Conservation (phyloP, 2,888 invertebrate genomes). For the Apeira syringaria region DNA sequence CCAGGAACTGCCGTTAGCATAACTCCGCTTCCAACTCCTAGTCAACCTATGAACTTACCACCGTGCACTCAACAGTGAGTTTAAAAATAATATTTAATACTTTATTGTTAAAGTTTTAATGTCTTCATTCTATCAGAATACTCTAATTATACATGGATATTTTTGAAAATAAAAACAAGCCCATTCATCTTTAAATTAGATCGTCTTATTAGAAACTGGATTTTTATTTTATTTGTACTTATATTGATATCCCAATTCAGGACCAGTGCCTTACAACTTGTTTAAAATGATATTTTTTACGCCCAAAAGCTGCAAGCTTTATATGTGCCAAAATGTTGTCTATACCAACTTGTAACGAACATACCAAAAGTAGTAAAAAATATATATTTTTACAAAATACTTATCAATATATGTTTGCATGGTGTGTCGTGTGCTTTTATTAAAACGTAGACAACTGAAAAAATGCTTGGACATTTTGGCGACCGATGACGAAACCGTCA, state of each 20-base stretch:
- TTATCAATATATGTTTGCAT: constrained; percentile 74
- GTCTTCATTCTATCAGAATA: too few species aligned
- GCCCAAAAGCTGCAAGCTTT: constrained; percentile 28
- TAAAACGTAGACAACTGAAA: constrained; percentile 71
- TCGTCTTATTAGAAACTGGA: too few species aligned
- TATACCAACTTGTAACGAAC: constrained; percentile 24
- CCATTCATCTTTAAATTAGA: too few species aligned
- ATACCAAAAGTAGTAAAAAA: constrained; percentile 6
- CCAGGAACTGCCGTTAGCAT: constrained; percentile 74
- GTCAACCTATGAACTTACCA: constrained; percentile 56
- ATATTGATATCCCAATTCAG: too few species aligned
- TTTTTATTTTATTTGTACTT: too few species aligned
- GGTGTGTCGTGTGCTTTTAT: constrained; percentile 66
- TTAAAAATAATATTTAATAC: constrained; percentile 3
- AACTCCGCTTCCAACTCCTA: constrained; percentile 58
- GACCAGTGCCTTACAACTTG: neutral
- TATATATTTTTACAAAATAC: constrained; percentile 45
- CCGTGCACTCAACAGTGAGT: constrained; percentile 78
- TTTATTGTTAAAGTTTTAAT: neutral
- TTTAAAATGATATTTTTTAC: constrained; percentile 7
- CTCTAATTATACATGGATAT: too few species aligned
- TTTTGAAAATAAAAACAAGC: too few species aligned
- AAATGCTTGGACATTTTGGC: constrained; percentile 86
- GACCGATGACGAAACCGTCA: constrained; percentile 69
- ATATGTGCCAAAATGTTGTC: constrained; percentile 23